Percentiles rank a stretch among this genome's conserved stretches.
Evolutionary conservation across 1,140 invertebrate genomes (phyloP).

Genomic region (Brachionus sp.): DNA sequence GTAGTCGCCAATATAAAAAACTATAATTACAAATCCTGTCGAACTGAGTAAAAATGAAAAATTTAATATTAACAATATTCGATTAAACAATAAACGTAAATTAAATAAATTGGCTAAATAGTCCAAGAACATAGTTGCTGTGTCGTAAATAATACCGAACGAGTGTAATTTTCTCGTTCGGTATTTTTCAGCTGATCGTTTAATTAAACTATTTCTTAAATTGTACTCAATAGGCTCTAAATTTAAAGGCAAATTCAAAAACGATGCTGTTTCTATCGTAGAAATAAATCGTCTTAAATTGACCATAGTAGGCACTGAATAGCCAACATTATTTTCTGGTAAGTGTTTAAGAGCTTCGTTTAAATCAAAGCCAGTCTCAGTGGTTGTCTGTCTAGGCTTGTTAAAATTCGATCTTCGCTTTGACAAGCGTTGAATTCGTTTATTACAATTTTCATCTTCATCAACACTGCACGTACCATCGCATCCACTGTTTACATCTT

Average conservation of each 20-base stretch:
- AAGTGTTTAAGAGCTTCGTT: not conserved
- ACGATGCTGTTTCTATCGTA: not conserved
- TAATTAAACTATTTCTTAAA: constrained; percentile 37
- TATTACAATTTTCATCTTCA: not conserved
- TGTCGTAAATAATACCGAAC: not conserved
- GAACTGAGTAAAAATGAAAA: constrained; percentile 4
- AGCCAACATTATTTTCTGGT: constrained; percentile 28
- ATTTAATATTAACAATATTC: constrained; percentile 11
- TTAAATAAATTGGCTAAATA: not conserved
- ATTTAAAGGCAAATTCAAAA: constrained; percentile 29
- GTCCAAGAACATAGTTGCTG: not conserved
- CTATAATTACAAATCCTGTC: not conserved
- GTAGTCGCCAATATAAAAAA: constrained; percentile 13
- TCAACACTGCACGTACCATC: not conserved
- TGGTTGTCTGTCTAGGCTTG: not conserved
- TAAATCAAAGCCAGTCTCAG: not conserved
- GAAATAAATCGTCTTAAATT: constrained; percentile 32
- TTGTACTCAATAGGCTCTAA: constrained; percentile 37
- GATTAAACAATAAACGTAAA: not conserved
- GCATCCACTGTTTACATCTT: not conserved
- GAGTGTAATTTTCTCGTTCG: not conserved
- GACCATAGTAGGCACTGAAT: not conserved
- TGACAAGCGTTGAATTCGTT: not conserved
- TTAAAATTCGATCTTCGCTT: not conserved
- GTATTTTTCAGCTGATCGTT: not conserved